phyloP scores from a whole-genome alignment of 2,797 vertebrate species.

The Ciconia nigra region DNA sequence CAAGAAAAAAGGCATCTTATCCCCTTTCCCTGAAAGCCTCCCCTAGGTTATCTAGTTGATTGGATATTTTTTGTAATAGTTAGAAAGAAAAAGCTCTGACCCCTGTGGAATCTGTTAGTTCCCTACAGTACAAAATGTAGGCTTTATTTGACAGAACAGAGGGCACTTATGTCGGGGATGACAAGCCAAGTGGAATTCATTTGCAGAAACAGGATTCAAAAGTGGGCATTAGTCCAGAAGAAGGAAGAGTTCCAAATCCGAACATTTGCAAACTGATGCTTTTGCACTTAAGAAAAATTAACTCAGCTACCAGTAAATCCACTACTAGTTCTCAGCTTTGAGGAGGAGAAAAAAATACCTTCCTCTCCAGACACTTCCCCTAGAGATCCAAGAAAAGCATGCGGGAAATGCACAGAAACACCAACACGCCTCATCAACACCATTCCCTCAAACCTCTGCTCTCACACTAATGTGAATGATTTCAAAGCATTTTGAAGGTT shows the following conservation, averaged over 20 bases:
- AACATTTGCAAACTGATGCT: slow-evolving; percentile 7
- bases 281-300: neutral
- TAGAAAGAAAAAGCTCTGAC: neutral
- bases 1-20: neutral
- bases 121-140: neutral
- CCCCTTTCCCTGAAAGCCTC: neutral
- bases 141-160: neutral
- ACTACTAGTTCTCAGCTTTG: neutral
- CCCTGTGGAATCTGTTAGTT: neutral
- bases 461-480: neutral
- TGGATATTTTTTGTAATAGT: neutral
- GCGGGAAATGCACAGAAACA: neutral
- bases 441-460: neutral
- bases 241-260: neutral
- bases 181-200: slow-evolving; percentile 1
- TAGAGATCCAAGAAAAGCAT: neutral
- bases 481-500: neutral
- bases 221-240: neutral
- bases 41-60: neutral
- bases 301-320: neutral
- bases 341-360: neutral
- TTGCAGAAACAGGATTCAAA: slow-evolving; percentile 6
- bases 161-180: neutral
- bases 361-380: neutral
- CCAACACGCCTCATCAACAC: neutral